Evolutionary conservation across 2,888 invertebrate species (phyloP).

Genomic region (Xestia xanthographa): DNA sequence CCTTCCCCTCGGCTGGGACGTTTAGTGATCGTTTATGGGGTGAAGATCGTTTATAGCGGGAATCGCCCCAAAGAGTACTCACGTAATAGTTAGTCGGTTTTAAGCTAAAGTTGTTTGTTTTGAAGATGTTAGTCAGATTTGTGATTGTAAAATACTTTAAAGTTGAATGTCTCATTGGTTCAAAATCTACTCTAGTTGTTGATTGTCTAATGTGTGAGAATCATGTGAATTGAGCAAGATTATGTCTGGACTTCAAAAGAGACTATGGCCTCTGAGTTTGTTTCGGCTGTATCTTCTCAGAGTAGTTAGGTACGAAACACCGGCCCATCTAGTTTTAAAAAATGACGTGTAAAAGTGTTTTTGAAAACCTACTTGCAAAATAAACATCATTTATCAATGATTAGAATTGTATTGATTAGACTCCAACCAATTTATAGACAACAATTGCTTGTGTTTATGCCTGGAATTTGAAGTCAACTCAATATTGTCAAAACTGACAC

Average conservation of each 20-base stretch:
- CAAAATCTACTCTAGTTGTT: neutral
- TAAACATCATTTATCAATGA: no score
- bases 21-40: slow-evolving; percentile 20
- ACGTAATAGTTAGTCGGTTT: neutral
- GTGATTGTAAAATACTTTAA: neutral
- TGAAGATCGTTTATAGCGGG: slow-evolving; percentile 1
- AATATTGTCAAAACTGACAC: neutral
- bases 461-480: neutral
- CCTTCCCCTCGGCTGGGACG: slow-evolving; percentile 21
- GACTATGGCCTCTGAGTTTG: no score
- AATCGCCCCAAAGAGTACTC: slow-evolving; percentile 3
- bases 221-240: no score
- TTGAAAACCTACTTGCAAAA: no score
- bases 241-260: no score
- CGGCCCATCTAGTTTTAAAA: no score
- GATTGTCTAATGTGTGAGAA: no score
- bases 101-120: neutral
- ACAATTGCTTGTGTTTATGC: neutral
- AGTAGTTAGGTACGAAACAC: no score
- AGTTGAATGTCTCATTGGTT: neutral
- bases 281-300: no score
- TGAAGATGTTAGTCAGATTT: neutral
- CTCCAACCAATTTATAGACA: neutral
- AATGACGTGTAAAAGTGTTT: no score
- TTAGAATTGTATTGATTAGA: no score